Percentiles rank a stretch among this genome's conserved stretches.
Evolutionary conservation across 2,113 vertebrate species (phyloP).

Genomic region (Gambusia holbrooki): DNA sequence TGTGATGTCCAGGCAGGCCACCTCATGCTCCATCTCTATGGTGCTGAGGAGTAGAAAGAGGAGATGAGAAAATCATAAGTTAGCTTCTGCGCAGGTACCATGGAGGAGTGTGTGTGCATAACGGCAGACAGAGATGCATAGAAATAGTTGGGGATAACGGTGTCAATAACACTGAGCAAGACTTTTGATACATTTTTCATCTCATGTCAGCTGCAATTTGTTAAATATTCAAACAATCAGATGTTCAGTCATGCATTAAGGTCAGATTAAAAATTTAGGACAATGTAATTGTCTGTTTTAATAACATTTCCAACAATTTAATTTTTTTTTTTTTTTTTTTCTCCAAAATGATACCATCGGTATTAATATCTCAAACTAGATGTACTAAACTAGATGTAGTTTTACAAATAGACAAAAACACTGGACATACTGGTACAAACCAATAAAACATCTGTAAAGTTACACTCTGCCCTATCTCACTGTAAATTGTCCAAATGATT

Average conservation of each 20-base stretch:
- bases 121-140: not conserved
- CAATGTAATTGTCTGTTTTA: not conserved
- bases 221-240: not conserved
- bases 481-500: not conserved
- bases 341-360: not conserved
- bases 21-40: constrained; percentile 98
- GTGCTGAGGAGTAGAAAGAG: constrained; percentile 76
- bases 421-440: no score
- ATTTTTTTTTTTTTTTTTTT: not conserved
- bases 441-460: not conserved
- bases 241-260: constrained; percentile 5
- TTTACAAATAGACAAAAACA: not conserved
- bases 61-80: constrained; percentile 3
- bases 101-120: not conserved
- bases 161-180: not conserved
- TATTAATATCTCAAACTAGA: not conserved
- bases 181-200: not conserved
- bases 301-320: not conserved
- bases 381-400: not conserved
- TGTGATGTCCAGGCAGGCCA: constrained; percentile 97
- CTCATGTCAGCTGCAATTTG: constrained; percentile 9
- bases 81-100: not conserved
- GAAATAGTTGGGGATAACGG: constrained; percentile 3
- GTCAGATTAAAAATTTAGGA: not conserved
- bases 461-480: not conserved